phyloP scores from a whole-genome alignment of 2,797 vertebrate genomes.

The Trichosurus vulpecula region DNA sequence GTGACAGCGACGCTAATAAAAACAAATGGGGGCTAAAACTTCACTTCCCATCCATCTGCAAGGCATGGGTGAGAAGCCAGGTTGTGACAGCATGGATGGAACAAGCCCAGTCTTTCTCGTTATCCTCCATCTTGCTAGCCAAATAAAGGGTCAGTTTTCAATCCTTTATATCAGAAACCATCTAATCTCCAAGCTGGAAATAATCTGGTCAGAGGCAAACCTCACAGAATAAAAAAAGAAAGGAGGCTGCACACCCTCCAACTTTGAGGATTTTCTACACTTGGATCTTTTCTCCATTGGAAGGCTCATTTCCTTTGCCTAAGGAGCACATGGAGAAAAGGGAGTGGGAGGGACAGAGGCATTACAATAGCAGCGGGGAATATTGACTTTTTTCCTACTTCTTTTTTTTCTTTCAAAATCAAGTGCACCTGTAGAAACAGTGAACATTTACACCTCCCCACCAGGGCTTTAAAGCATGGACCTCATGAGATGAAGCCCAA shows the following conservation, averaged over 20 bases:
- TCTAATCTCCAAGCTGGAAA: not conserved
- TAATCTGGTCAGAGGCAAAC: not conserved
- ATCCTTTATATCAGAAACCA: not conserved
- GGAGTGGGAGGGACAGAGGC: conserved; percentile 11
- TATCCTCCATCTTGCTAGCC: not conserved
- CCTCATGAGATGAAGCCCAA: not conserved
- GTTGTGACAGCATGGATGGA: not conserved
- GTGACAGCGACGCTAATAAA: not conserved
- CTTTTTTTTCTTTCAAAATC: conserved; percentile 28
- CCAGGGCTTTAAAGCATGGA: conserved; percentile 12
- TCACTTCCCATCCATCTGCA: not conserved
- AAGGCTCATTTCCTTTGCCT: not conserved
- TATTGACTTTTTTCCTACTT: conserved; percentile 4
- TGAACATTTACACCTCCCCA: conserved; percentile 5
- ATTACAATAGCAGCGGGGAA: not conserved
- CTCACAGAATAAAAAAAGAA: not conserved
- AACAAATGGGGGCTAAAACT: not conserved
- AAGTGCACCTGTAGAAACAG: conserved; percentile 24
- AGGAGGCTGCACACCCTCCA: not conserved
- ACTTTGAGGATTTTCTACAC: not conserved
- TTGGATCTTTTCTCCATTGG: not conserved
- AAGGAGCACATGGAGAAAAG: not conserved
- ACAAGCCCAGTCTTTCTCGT: not conserved
- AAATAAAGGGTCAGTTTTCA: not conserved
- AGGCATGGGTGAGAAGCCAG: not conserved